Evolutionary conservation across 2,113 vertebrate genomes (phyloP).

Genomic region (Aramus guarauna): DNA sequence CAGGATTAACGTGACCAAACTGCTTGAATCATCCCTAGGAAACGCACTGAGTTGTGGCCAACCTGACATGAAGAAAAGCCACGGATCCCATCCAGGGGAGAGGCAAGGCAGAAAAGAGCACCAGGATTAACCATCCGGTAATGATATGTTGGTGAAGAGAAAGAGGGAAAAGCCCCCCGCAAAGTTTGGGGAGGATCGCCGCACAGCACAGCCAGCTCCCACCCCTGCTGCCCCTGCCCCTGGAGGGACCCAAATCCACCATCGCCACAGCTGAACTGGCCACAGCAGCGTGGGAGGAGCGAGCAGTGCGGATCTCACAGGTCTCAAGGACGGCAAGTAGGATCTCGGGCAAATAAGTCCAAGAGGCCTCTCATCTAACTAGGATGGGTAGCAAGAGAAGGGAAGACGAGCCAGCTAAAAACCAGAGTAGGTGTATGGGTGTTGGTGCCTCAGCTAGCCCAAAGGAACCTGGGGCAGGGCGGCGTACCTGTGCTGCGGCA

Average conservation of each 20-base stretch:
- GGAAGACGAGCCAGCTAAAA: neutral
- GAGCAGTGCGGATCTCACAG: neutral
- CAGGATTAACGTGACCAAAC: neutral
- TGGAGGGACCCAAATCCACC: neutral
- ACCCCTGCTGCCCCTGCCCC: neutral
- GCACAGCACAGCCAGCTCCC: fast-evolving
- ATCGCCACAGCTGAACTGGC: neutral
- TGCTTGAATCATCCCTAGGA: neutral
- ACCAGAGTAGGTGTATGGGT: neutral
- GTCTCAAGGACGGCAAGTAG: neutral
- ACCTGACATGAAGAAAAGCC: neutral
- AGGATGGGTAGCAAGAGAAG: neutral
- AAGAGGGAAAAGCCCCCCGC: neutral
- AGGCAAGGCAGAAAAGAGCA: neutral
- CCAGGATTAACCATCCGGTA: neutral
- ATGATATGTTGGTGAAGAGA: neutral
- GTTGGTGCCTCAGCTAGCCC: neutral
- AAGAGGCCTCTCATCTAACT: neutral
- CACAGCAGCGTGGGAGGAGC: fast-evolving
- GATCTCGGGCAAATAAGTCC: neutral
- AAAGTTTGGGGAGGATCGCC: neutral
- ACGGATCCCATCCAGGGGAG: neutral
- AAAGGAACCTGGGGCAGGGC: neutral
- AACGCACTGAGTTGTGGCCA: neutral
- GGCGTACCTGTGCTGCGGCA: neutral